Base-by-base conservation (phyloP, 30 jellyfish, hydroid and myxozoan genomes). In the Clytia hemisphaerica region DNA sequence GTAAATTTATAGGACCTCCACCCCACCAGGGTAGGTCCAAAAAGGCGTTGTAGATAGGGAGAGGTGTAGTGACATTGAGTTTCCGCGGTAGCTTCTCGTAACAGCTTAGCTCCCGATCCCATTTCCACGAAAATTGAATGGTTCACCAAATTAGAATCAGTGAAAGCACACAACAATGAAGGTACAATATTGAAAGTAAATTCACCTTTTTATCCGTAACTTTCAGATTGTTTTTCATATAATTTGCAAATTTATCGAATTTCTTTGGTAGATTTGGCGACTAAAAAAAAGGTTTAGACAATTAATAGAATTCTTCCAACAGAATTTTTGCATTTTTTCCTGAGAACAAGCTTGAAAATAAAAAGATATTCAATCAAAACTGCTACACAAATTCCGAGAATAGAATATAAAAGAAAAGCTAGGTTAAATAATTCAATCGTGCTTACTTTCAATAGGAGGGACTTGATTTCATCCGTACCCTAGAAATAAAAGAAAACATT, bases 201-300 rank as follows among this genome's bases (percentile, higher is more conserved):
- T 28, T 59, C 44, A 68, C 92, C 67, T 70, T 58, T 29, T 73
- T 85, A 78, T 90, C 99, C 4, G 89, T 79, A 36, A 90, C 93
- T 51, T 78, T 80, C 79, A 75, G 89, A 42, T 91, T 85, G 64
- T 90, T 80, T 73, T 80, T 80, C 94, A 90, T 78, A 61, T 82
- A 90, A 72, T 90, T 90, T 31, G 76, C 92, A 77, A 90, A 90
- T 58, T 90, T 90, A 6, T 82, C 95, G 9, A 77, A 82, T 57
- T 92, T 76, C 67, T 90, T 90, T 49, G 99, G 99, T 18, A 80
- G 29, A 74, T 77, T 90, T 55, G 94, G 94, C 40, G 95, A 80
- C 77, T 90, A 65, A 4, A 77, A 31, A 66, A 69, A 37, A 21
- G 36, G 22, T 12, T 12, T 12, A 53, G 16, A 53, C 14, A 25